A percentile compares a stretch with the other conserved stretches of the same genome.
Conservation (phyloP, 2,113 vertebrate species). For the Triplophysa tibetana region DNA sequence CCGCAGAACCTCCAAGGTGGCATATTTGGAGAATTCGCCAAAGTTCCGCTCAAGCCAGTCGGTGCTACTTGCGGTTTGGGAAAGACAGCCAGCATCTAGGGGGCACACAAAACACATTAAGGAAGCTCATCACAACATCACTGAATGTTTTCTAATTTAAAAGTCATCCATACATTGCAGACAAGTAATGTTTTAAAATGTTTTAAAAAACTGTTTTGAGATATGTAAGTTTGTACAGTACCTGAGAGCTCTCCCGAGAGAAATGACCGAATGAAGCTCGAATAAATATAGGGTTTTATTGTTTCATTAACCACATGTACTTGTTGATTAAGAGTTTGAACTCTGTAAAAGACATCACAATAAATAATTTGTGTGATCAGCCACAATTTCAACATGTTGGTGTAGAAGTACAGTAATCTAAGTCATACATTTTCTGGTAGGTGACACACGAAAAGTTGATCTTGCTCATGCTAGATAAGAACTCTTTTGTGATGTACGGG, state of each 20-base stretch:
- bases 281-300: background rate
- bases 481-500: background rate
- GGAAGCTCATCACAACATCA: too few relatives aligned
- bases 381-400: background rate
- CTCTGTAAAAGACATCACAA: background rate
- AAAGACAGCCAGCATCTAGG: conserved; percentile 59
- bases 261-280: conserved; percentile 4
- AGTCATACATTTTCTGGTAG: conserved; percentile 35
- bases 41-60: conserved; percentile 58
- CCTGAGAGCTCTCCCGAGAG: conserved; percentile 1
- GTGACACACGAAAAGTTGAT: conserved; percentile 18
- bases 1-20: conserved; percentile 48
- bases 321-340: background rate
- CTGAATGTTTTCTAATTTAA: background rate
- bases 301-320: background rate
- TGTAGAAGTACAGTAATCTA: background rate
- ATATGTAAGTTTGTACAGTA: background rate
- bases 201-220: too few relatives aligned
- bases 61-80: background rate
- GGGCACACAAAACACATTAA: background rate
- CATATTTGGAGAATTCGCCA: conserved; percentile 51
- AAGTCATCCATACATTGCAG: too few relatives aligned
- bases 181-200: too few relatives aligned
- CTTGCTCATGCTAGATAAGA: conserved; percentile 27
- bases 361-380: background rate